Evolutionary conservation across 2,797 vertebrate species (phyloP).

Genomic region (Spinus pinus): DNA sequence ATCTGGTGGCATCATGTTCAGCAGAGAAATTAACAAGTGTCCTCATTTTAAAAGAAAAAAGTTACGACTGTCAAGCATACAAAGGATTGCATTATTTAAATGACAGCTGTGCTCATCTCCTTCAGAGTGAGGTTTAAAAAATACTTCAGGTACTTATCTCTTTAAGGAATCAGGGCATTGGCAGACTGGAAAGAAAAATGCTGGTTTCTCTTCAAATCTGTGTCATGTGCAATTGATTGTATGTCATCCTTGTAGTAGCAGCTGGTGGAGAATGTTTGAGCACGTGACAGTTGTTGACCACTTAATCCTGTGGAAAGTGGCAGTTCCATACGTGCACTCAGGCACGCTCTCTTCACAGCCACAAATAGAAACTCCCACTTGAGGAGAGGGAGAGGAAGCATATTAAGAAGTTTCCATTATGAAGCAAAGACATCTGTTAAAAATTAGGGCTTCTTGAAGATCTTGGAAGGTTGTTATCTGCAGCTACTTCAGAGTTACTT

Average conservation of each 20-base stretch:
- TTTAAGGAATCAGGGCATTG: not conserved
- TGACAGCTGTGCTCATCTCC: not conserved
- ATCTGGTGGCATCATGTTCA: not conserved
- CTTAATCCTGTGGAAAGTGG: not conserved
- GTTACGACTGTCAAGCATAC: not conserved
- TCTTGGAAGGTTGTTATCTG: not conserved
- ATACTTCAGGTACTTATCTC: not conserved
- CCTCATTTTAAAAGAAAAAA: not conserved
- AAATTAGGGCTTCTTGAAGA: not conserved
- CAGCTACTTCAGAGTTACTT: not conserved
- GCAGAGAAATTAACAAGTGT: not conserved
- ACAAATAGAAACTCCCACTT: not conserved
- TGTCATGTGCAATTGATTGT: not conserved
- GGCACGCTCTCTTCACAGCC: not conserved
- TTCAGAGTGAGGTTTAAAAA: not conserved
- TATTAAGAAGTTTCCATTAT: not conserved
- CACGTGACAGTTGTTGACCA: not conserved
- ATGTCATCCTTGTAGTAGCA: not conserved
- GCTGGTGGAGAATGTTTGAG: not conserved
- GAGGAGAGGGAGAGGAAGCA: not conserved
- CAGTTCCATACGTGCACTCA: rapidly evolving
- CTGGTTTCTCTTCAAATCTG: not conserved
- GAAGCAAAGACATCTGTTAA: not conserved
- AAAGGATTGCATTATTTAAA: not conserved
- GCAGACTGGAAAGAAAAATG: not conserved